Evolutionary conservation across 2,113 vertebrate species (phyloP), one percentile per base, ranked within the genome.

Genomic region (Apeltes quadracus): DNA sequence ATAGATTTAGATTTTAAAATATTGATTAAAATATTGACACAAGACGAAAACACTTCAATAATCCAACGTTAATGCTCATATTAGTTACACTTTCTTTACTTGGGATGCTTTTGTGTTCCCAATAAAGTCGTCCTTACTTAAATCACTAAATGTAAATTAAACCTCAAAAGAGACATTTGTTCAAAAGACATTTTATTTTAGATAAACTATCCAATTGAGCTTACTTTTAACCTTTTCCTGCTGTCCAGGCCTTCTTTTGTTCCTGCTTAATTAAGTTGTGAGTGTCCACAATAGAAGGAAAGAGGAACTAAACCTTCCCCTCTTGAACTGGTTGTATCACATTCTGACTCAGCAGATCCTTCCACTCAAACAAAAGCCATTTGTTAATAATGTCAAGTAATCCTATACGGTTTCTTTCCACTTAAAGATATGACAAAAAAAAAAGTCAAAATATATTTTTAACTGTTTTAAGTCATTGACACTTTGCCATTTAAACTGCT

Each of bases 191-290:
- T 29, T 14, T 43, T 32, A 5, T 20, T 58, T 61, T 38, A 25
- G 15, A 56, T 51, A 71, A 32, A 59, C 34, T 8, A 57, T 16
- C 32, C 5, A 27, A 61, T 4, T 9, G 22, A 69, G 41, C 8
- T 75, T 25, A 62, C 32, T 68, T 73, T 68, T 23, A 25, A 56
- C 22, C 32, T 55, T 57, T 48, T 65, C 15, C 54, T 29, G 70
- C 50, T 67, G 48, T 69, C 16, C 41, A 54, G 32, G 27, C 23
- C 56, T 25, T 44, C 68, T 75, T 73, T 89, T 78, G 78, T 84
- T 83, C 83, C 48, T 70, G 36, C 70, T 58, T 84, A 75, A 86
- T 88, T 81, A 84, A 72, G 89, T 83, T 79, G n/a, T n/a, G n/a
- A 85, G 56, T 50, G 63, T 79, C 82, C 70, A 86, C 79, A 87